These are phyloP conservation scores for Sycophila sp. DNA, from an alignment of 1,140 invertebrate species.

Conservation along the genomic window DNA sequence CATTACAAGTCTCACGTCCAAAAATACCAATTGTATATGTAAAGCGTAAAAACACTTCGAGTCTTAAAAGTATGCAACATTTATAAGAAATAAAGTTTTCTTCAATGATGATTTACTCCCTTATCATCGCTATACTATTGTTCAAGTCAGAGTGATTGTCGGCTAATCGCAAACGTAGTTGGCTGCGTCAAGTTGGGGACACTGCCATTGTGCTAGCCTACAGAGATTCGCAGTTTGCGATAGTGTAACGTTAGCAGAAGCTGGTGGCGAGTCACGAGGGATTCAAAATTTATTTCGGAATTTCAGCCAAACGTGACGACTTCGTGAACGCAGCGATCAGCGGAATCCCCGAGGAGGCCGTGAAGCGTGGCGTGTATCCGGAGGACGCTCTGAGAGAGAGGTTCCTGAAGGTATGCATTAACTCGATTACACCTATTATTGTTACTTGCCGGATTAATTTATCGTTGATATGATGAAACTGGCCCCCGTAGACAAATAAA, in stretches of 20 bases:
- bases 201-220: too few relatives aligned
- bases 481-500: too few relatives aligned
- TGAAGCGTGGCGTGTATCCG: slow-evolving; percentile 83
- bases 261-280: neutral
- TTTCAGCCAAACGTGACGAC: slow-evolving; percentile 72
- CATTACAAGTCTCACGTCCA: too few relatives aligned
- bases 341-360: slow-evolving; percentile 80
- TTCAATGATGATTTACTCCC: too few relatives aligned
- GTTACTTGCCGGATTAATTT: neutral
- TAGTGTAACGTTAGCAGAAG: neutral
- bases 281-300: slow-evolving; percentile 26
- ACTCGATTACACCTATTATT: neutral
- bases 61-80: neutral
- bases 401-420: slow-evolving; percentile 77
- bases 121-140: too few relatives aligned
- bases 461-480: too few relatives aligned
- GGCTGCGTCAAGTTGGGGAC: too few relatives aligned
- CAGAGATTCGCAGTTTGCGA: neutral
- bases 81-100: neutral
- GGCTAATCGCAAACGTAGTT: too few relatives aligned
- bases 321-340: slow-evolving; percentile 79
- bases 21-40: too few relatives aligned
- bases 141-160: too few relatives aligned
- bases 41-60: neutral
- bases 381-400: slow-evolving; percentile 85